Conservation (phyloP, 2,797 vertebrate genomes). For the Acomys russatus region DNA sequence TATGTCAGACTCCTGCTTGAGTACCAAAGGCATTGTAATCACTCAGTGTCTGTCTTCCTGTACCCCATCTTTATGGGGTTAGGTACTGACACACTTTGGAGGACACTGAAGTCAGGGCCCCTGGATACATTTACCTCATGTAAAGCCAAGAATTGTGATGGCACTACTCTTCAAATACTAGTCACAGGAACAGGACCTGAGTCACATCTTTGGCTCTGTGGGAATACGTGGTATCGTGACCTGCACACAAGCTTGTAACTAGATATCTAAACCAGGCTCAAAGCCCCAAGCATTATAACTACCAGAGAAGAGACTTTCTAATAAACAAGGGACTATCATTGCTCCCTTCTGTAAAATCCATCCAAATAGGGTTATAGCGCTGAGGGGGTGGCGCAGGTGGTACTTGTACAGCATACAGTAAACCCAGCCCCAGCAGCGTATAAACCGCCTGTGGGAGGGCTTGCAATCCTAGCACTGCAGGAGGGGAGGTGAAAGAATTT, state of each 20-base stretch:
- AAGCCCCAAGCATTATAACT: neutral
- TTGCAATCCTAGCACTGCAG: neutral
- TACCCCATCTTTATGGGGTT: neutral
- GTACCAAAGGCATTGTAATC: neutral
- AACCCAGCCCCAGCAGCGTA: neutral
- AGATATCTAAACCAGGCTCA: neutral
- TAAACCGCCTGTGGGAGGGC: neutral
- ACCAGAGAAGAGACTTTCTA: neutral
- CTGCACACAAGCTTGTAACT: neutral
- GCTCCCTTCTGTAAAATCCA: neutral
- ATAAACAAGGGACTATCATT: neutral
- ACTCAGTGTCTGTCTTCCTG: neutral
- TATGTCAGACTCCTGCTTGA: neutral
- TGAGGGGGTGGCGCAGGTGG: neutral
- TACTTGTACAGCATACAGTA: too few relatives aligned
- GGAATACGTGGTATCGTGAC: neutral
- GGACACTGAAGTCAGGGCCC: neutral
- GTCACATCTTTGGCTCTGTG: neutral
- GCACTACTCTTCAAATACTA: neutral
- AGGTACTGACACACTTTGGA: neutral
- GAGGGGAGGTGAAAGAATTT: neutral
- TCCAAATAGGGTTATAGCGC: neutral
- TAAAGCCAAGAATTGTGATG: too few relatives aligned
- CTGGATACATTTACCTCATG: neutral
- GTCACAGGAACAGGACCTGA: neutral